Conservation (phyloP, 2,888 invertebrate species). For the Stenchaetothrips biformis region DNA sequence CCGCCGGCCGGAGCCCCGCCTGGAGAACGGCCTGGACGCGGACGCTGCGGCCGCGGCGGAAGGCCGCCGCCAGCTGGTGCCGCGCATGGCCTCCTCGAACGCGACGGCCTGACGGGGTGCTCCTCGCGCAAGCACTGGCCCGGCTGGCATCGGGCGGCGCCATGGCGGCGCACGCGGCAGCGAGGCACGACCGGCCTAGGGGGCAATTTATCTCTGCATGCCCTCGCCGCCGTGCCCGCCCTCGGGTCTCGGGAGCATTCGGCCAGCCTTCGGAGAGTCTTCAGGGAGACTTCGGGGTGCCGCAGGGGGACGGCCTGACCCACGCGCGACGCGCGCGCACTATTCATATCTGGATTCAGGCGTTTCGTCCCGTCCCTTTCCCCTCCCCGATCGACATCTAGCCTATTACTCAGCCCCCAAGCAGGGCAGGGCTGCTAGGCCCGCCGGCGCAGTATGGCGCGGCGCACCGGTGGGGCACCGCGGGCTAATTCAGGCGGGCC, state of each 20-base stretch:
- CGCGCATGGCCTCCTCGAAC: neutral
- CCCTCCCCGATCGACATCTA: neutral
- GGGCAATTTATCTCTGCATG: neutral
- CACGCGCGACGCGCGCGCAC: too few species aligned
- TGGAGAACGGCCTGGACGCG: too few species aligned
- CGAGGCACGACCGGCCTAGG: neutral
- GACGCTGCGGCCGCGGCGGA: neutral
- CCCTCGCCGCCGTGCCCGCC: neutral
- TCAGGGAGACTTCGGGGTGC: too few species aligned
- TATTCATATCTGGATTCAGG: too few species aligned
- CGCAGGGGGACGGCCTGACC: too few species aligned
- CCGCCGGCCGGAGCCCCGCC: too few species aligned
- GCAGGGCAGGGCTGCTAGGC: neutral
- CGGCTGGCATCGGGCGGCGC: too few species aligned
- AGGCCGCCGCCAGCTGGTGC: neutral
- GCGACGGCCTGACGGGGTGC: neutral
- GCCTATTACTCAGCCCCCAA: neutral
- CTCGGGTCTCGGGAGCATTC: neutral
- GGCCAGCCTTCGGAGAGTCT: too few species aligned
- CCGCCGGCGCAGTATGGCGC: neutral
- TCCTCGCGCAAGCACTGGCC: too few species aligned
- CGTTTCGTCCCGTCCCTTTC: too few species aligned
- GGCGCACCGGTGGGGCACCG: too few species aligned
- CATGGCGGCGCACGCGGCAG: neutral
- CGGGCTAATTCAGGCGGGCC: too few species aligned